Percentiles rank a stretch among this genome's conserved stretches.
phyloP scores from a whole-genome alignment of 2,797 vertebrate genomes.

The Amblyopsis hoosieri region DNA sequence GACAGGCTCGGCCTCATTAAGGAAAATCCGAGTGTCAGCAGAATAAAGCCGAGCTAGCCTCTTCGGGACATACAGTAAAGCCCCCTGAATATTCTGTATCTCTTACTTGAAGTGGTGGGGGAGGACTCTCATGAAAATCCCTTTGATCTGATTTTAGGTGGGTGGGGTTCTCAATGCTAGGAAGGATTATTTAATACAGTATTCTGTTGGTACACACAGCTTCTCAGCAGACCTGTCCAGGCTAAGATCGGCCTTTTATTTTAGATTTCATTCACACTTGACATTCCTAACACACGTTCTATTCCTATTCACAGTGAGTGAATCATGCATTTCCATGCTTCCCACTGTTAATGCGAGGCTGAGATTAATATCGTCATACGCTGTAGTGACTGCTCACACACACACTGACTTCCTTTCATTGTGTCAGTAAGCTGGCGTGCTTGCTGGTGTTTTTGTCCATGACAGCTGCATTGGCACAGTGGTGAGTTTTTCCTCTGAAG shows the following conservation, averaged over 20 bases:
- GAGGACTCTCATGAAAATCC: too few species aligned
- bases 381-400: background rate
- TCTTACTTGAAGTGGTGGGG: too few species aligned
- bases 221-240: too few species aligned
- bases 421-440: slow-evolving; percentile 10
- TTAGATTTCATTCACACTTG: background rate
- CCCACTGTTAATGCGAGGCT: background rate
- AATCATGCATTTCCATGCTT: slow-evolving; percentile 2
- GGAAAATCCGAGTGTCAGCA: slow-evolving; percentile 41
- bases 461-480: background rate
- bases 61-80: too few species aligned
- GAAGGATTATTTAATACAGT: too few species aligned
- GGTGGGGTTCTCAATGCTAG: too few species aligned
- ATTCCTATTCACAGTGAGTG: background rate
- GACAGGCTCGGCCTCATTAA: slow-evolving; percentile 42
- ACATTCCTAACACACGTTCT: background rate
- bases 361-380: background rate
- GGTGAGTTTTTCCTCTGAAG: background rate
- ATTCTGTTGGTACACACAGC: too few species aligned
- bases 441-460: slow-evolving; percentile 15
- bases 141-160: too few species aligned
- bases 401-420: slow-evolving; percentile 16
- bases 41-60: slow-evolving; percentile 12
- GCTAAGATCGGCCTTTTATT: background rate
- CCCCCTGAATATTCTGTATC: too few species aligned